phyloP scores from a whole-genome alignment of 2,888 invertebrate genomes.

The Trachelus stipa region DNA sequence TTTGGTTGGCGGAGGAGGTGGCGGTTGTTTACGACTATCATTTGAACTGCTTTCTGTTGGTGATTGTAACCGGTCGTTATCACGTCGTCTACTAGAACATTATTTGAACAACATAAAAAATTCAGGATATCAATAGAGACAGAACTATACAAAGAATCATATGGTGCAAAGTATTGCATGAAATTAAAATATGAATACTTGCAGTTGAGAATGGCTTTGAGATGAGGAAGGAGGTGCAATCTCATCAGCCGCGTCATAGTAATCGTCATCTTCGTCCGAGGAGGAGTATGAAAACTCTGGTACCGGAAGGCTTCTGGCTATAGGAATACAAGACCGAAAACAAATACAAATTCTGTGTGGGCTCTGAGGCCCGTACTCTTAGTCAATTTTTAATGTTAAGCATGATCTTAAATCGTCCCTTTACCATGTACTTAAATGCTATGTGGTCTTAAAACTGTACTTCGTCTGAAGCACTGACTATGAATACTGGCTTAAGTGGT shows the following conservation, averaged over 20 bases:
- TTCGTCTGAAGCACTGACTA: too few species aligned
- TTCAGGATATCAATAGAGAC: not conserved
- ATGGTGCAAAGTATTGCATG: not conserved
- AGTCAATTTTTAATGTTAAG: too few species aligned
- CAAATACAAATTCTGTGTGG: not conserved
- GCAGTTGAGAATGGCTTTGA: conserved; percentile 50
- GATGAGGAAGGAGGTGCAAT: conserved; percentile 51
- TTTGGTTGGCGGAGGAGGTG: conserved; percentile 70
- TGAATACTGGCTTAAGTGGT: not conserved
- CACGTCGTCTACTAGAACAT: conserved; percentile 52
- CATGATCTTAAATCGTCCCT: too few species aligned
- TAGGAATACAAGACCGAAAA: conserved; percentile 5
- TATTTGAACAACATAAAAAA: conserved; percentile 1
- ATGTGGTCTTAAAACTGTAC: not conserved
- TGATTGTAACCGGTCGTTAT: conserved; percentile 46
- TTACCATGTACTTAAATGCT: too few species aligned
- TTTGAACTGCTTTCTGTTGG: conserved; percentile 36
- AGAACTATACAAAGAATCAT: conserved; percentile 9
- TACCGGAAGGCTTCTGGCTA: conserved; percentile 76
- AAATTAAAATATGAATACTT: conserved; percentile 35
- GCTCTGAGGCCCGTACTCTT: not conserved
- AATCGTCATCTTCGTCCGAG: conserved; percentile 95
- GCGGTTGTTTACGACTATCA: conserved; percentile 57
- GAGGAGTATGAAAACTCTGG: conserved; percentile 98
- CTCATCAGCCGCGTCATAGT: conserved; percentile 90